These are phyloP conservation scores for Coracias cyanogaster DNA, from an alignment of 2,797 vertebrate genomes.

Conservation along the genomic window DNA sequence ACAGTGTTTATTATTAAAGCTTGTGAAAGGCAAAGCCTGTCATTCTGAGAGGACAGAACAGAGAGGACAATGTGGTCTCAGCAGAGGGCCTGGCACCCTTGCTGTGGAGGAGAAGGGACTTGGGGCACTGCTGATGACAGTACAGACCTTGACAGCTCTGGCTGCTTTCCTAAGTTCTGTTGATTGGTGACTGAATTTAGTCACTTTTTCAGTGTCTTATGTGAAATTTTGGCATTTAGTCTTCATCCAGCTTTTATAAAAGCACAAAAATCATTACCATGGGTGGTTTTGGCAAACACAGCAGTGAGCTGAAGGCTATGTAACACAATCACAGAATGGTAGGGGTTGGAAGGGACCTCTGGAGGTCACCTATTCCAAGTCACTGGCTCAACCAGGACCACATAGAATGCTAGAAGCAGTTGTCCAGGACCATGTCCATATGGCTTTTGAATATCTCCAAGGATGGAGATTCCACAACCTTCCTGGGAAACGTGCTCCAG, in stretches of 20 bases:
- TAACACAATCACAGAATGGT: not conserved
- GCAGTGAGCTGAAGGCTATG: not conserved
- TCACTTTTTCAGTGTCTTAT: not conserved
- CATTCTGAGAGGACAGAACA: not conserved
- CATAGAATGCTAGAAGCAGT: not conserved
- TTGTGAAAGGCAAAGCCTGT: not conserved
- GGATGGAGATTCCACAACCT: not conserved
- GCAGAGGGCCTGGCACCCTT: not conserved
- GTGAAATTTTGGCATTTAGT: not conserved
- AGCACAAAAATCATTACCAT: not conserved
- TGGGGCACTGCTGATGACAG: not conserved
- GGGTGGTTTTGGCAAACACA: not conserved
- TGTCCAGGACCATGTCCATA: not conserved
- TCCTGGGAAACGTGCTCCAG: not conserved
- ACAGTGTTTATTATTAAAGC: not conserved
- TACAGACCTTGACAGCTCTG: not conserved
- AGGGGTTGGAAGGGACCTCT: not conserved
- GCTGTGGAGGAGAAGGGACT: not conserved
- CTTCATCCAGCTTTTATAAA: accelerated
- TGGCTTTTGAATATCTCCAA: not conserved
- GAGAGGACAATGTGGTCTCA: not conserved
- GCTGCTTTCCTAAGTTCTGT: not conserved
- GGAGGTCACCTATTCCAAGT: not conserved
- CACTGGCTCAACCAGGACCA: not conserved
- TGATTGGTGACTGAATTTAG: not conserved